Base-by-base conservation (phyloP, 2,113 vertebrate genomes). In the Aleadryas rufinucha region DNA sequence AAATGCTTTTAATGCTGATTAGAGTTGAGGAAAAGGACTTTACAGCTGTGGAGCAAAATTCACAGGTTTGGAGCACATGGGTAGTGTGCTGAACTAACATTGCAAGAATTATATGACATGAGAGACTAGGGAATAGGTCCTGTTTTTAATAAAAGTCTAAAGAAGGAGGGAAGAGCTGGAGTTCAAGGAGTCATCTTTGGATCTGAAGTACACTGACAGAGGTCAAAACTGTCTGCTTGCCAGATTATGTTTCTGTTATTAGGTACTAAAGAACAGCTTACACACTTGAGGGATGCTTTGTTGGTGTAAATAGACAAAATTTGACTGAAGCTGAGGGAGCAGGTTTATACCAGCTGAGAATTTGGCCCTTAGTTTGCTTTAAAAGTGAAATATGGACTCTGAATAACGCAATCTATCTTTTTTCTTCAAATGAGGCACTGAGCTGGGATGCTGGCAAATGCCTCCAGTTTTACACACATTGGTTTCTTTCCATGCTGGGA, bases 151-250 rank as follows among this genome's bases (percentile, higher is more conserved):
- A 70, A 37, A 96, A 90, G 23, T 59, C 37, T 82, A 70, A 90
- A 66, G 87, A 75, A 81, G 61, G 22, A 74, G 81, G 65, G 64
- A 91, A 81, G 50, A 95, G 50, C 45, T 85, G 65, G 60, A 70
- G 76, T 91, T 83, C 78, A 94, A 89, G 78, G 69, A 93, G 88
- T 84, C 61, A 75, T 96, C 57, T 87, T 84, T 84, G 94, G 53
- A 95, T 82, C 57, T 84, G 69, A 78, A 89, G 27, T 45, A 47
- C 52, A 13, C 37, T 87, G 92, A 85, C 75, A 86, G 79, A 71
- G 88, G 54, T 89, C 83, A 78, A 97, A 89, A 60, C 28, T 53
- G 50, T 57, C 68, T 79, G 20, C 59, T 87, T 91, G 86, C 61
- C 93, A 93, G 79, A 56, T 89, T 85, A 13, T 59, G 61, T 69